Conservation (phyloP, 1,140 invertebrate genomes). For the Palaemon carinicauda region DNA sequence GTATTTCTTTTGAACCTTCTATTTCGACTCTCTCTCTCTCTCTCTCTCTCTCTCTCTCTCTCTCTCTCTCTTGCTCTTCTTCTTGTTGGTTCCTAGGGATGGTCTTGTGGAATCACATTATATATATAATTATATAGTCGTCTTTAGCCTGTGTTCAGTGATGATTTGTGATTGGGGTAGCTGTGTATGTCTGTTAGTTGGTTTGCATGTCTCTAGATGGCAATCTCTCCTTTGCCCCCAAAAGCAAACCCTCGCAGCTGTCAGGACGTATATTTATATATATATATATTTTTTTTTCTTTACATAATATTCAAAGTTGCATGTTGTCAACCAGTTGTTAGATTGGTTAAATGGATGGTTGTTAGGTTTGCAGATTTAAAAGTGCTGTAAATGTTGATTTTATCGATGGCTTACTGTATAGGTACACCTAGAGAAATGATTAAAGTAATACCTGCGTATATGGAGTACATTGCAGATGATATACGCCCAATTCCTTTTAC, state of each 20-base stretch:
- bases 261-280: not conserved
- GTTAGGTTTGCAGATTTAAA: no score
- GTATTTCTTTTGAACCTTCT: no score
- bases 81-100: not conserved
- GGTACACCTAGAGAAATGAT: no score
- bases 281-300: not conserved
- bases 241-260: not conserved
- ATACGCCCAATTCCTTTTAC: no score
- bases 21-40: not conserved
- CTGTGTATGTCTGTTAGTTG: not conserved
- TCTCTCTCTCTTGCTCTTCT: not conserved
- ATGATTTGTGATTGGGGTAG: not conserved
- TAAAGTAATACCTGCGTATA: no score
- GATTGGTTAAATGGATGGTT: no score
- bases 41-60: not conserved
- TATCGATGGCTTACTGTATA: no score
- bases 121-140: not conserved
- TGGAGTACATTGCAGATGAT: no score
- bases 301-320: no score
- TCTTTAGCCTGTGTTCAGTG: conserved; percentile 27
- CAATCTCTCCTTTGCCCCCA: not conserved
- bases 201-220: conserved; percentile 39
- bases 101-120: conserved; percentile 11
- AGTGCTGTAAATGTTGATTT: no score
- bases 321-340: no score